Conservation (phyloP, 2,113 vertebrate genomes). For the Gymnogyps californianus region DNA sequence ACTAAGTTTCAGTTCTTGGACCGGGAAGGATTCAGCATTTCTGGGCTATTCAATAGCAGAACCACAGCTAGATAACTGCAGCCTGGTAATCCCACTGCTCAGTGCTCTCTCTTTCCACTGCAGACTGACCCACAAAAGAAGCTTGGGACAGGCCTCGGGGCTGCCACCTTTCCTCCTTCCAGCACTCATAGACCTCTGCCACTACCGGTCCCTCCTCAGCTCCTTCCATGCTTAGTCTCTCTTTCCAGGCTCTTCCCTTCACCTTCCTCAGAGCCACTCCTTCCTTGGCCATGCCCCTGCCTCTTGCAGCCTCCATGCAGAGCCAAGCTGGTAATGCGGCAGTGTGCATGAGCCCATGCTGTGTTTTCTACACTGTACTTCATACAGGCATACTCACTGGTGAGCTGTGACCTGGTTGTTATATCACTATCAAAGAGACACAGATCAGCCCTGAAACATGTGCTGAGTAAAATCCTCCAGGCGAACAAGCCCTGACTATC, state of each 20-base stretch:
- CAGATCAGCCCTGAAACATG: not conserved
- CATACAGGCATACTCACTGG: not conserved
- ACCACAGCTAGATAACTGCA: not conserved
- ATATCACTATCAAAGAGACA: not conserved
- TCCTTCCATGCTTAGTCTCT: not conserved
- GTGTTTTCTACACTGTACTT: not conserved
- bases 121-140: not conserved
- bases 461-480: not conserved
- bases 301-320: not conserved
- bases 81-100: not conserved
- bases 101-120: not conserved
- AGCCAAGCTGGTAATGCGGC: not conserved
- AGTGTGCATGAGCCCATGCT: not conserved
- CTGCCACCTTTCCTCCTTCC: not conserved
- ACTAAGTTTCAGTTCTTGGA: not conserved
- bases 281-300: not conserved
- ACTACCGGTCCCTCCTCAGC: not conserved
- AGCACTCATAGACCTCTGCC: not conserved
- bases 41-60: not conserved
- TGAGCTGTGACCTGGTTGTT: not conserved
- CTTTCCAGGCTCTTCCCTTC: not conserved
- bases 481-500: not conserved
- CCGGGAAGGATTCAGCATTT: not conserved
- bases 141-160: not conserved
- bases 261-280: not conserved